These are phyloP conservation scores for Achlya flavicornis DNA, from an alignment of 2,888 invertebrate species.

Conservation along the genomic window DNA sequence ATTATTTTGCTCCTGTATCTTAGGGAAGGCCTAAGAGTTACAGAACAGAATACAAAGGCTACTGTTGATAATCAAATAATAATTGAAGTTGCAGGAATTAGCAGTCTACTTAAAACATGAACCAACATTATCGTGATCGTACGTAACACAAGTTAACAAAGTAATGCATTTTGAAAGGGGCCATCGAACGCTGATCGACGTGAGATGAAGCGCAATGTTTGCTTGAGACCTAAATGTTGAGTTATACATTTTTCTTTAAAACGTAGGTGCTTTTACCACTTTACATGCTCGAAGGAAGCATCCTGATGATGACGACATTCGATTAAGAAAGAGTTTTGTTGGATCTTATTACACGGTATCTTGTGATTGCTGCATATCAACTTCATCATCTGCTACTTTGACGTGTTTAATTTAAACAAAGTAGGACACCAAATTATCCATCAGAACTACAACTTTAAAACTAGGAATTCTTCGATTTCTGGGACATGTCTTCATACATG, in stretches of 20 bases:
- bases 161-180: constrained; percentile 1
- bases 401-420: too few species aligned
- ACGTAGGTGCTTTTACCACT: neutral
- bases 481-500: too few species aligned
- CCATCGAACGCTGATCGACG: constrained; percentile 2
- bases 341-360: neutral
- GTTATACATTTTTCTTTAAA: neutral
- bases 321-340: neutral
- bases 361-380: neutral
- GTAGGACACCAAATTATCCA: too few species aligned
- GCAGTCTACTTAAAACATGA: neutral
- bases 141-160: neutral
- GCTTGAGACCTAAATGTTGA: neutral
- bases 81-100: neutral
- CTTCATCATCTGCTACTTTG: neutral
- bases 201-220: constrained; percentile 11
- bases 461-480: too few species aligned
- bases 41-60: too few species aligned
- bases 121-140: neutral
- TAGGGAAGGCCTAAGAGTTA: too few species aligned
- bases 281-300: neutral
- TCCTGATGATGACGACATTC: neutral
- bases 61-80: neutral
- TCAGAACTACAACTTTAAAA: too few species aligned
- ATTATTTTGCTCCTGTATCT: too few species aligned